phyloP scores from a whole-genome alignment of 2,113 vertebrate genomes.

The Scomber japonicus region DNA sequence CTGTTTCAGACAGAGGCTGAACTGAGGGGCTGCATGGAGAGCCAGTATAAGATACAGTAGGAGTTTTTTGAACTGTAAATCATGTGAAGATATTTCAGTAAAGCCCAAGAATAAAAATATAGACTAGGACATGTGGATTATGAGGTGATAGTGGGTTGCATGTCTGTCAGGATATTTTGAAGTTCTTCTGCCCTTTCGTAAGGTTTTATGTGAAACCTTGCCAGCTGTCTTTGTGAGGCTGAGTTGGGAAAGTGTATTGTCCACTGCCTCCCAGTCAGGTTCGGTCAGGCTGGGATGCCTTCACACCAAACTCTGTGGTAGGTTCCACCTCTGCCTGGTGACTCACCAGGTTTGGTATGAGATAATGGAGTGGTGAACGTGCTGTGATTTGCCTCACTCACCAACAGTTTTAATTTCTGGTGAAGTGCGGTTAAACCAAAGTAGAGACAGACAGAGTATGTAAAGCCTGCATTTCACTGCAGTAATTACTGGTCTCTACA shows the following conservation, averaged over 20 bases:
- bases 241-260: too few species aligned
- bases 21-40: too few species aligned
- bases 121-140: too few species aligned
- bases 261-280: neutral
- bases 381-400: slow-evolving; percentile 39
- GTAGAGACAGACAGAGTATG: slow-evolving; percentile 10
- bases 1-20: too few species aligned
- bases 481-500: slow-evolving; percentile 35
- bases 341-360: slow-evolving; percentile 60
- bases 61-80: too few species aligned
- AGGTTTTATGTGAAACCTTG: too few species aligned
- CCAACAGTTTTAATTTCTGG: slow-evolving; percentile 42
- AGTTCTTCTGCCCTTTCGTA: neutral
- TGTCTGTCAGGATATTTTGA: neutral
- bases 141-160: too few species aligned
- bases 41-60: too few species aligned
- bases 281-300: slow-evolving; percentile 3
- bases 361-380: slow-evolving; percentile 33
- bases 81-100: too few species aligned
- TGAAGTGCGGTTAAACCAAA: slow-evolving; percentile 49
- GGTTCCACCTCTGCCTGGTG: slow-evolving; percentile 47
- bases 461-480: slow-evolving; percentile 9
- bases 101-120: too few species aligned
- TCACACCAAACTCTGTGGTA: slow-evolving; percentile 42
- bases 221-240: too few species aligned